phyloP scores from a whole-genome alignment of 1,140 invertebrate species.

The Phortica variegata region DNA sequence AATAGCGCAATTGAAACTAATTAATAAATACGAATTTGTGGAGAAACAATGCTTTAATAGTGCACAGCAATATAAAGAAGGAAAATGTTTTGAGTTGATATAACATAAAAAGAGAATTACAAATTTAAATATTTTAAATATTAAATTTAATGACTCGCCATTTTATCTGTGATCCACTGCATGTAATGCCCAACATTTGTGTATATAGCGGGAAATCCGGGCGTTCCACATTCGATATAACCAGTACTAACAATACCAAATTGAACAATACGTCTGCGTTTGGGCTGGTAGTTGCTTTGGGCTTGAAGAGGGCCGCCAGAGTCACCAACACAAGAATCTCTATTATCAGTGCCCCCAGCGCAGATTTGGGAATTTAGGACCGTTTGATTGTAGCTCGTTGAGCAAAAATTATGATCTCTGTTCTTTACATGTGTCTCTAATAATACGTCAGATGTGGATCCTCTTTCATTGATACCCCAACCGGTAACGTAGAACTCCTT shows the following conservation, averaged over 20 bases:
- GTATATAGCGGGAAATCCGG: conserved; percentile 56
- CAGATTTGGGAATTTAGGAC: conserved; percentile 30
- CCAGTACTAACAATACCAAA: conserved; percentile 61
- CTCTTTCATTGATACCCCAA: conserved; percentile 65
- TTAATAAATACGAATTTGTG: no score
- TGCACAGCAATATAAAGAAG: no score
- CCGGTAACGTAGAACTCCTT: conserved; percentile 63
- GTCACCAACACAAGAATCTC: conserved; percentile 65
- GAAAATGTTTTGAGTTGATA: no score
- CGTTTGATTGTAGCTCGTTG: conserved; percentile 17
- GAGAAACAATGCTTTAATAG: no score
- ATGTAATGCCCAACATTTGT: conserved; percentile 54
- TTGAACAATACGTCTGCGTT: conserved; percentile 34
- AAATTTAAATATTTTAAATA: no score
- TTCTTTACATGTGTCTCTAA: conserved; percentile 36
- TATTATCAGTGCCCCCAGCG: conserved; percentile 40
- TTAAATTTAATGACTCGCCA: no score
- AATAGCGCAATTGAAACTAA: no score
- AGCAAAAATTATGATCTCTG: conserved; percentile 16
- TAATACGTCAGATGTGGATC: conserved; percentile 40
- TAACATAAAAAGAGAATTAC: no score
- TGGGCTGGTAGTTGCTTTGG: conserved; percentile 19
- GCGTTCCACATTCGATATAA: conserved; percentile 55
- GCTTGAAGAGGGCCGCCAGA: conserved; percentile 57
- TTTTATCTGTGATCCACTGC: conserved; percentile 58